Conservation (phyloP, 1,140 invertebrate species). For the Drosophila repletoides region DNA sequence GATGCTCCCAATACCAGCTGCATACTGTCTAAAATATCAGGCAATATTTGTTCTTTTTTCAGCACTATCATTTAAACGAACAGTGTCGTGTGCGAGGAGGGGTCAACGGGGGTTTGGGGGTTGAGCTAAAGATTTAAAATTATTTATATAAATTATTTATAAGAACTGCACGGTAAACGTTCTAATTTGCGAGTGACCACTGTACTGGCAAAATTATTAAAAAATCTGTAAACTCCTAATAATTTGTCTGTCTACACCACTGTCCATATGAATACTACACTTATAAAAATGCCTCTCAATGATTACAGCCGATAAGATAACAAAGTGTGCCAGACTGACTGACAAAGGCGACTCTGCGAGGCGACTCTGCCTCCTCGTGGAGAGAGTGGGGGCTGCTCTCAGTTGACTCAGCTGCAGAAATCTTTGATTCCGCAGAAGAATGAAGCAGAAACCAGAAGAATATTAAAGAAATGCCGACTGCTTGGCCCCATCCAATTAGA, state of each 20-base stretch:
- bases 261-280: neutral
- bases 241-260: neutral
- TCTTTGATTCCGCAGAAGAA: neutral
- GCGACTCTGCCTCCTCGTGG: neutral
- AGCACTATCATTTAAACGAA: too few relatives aligned
- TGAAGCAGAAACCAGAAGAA: neutral
- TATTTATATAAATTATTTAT: too few relatives aligned
- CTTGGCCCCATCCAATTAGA: conserved; percentile 32
- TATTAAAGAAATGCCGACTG: conserved; percentile 25
- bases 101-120: too few relatives aligned
- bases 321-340: neutral
- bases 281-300: neutral
- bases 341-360: neutral
- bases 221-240: too few relatives aligned
- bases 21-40: conserved; percentile 5
- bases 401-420: conserved; percentile 33
- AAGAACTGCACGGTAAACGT: too few relatives aligned
- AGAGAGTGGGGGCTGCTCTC: neutral
- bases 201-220: too few relatives aligned
- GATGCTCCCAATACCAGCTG: conserved; percentile 6
- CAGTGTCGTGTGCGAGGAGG: too few relatives aligned
- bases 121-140: too few relatives aligned
- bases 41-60: neutral
- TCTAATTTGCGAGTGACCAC: too few relatives aligned
- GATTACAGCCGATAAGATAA: conserved; percentile 41